Evolutionary conservation across 2,797 vertebrate genomes (phyloP).

Genomic region (Argyrosomus regius): DNA sequence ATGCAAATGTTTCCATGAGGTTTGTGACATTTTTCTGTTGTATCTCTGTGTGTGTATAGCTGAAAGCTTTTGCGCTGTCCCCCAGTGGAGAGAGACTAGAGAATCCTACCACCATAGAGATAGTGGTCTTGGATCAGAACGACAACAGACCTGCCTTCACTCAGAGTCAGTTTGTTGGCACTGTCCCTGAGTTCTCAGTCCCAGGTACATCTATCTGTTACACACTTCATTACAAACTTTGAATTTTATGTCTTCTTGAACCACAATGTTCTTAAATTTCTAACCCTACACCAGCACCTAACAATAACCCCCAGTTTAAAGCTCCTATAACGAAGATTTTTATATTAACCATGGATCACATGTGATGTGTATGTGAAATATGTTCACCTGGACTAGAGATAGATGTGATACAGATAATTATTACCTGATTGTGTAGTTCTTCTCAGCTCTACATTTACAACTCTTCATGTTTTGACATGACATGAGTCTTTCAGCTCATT

Average conservation of each 20-base stretch:
- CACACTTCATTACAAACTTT: not conserved
- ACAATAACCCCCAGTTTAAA: not conserved
- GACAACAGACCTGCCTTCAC: constrained; percentile 94
- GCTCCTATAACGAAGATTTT: not conserved
- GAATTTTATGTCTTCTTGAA: not conserved
- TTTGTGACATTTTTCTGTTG: constrained; percentile 10
- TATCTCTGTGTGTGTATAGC: constrained; percentile 77
- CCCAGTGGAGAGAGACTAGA: constrained; percentile 92
- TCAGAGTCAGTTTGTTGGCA: constrained; percentile 85
- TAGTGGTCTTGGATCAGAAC: constrained; percentile 97
- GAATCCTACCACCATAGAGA: constrained; percentile 96
- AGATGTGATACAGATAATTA: not conserved
- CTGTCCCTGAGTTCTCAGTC: constrained; percentile 89
- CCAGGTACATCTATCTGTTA: constrained; percentile 85
- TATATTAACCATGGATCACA: not conserved
- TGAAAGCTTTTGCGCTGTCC: constrained; percentile 95
- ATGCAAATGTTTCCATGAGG: constrained; percentile 6
- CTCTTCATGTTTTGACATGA: too few relatives aligned
- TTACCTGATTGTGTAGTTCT: not conserved
- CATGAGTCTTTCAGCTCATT: not conserved
- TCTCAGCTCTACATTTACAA: not conserved
- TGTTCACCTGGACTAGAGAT: not conserved
- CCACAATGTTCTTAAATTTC: not conserved
- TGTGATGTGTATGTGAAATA: not conserved
- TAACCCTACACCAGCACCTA: too few relatives aligned